A percentile compares a stretch with the other conserved stretches of the same genome.
Conservation (phyloP, 2,888 invertebrate genomes). For the Leptogaster cylindrica region DNA sequence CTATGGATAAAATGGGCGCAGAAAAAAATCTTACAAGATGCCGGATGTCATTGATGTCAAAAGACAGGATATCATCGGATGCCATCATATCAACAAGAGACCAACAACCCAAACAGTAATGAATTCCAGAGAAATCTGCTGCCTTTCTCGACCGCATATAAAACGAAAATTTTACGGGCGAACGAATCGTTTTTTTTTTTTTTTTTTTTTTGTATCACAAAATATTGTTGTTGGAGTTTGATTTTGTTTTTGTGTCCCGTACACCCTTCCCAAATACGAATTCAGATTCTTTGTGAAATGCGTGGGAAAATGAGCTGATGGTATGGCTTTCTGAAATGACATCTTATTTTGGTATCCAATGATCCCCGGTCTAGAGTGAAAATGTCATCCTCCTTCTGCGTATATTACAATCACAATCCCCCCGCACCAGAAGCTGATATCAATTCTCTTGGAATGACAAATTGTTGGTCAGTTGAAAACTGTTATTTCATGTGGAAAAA, state of each 20-base stretch:
- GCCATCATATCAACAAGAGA: not conserved
- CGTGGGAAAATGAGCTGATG: not conserved
- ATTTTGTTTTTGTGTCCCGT: not conserved
- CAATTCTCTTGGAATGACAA: no score
- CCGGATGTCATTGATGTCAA: not conserved
- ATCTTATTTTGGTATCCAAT: not conserved
- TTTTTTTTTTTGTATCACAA: no score
- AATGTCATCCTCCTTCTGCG: not conserved
- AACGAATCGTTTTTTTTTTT: not conserved
- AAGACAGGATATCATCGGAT: constrained; percentile 6
- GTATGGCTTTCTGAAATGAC: not conserved
- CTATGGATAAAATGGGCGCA: no score
- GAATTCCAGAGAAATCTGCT: constrained; percentile 1
- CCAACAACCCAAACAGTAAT: constrained; percentile 1
- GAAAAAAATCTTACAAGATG: no score
- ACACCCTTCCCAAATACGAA: not conserved
- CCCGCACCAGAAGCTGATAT: no score
- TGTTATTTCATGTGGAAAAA: not conserved
- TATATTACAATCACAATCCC: no score
- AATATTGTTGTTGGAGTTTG: not conserved
- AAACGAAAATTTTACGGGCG: constrained; percentile 2
- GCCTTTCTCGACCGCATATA: not conserved
- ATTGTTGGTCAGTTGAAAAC: not conserved
- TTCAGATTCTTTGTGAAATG: not conserved
- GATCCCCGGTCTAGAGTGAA: not conserved